Evolutionary conservation across 2,888 invertebrate genomes (phyloP).

Genomic region (Tetranychus piercei): DNA sequence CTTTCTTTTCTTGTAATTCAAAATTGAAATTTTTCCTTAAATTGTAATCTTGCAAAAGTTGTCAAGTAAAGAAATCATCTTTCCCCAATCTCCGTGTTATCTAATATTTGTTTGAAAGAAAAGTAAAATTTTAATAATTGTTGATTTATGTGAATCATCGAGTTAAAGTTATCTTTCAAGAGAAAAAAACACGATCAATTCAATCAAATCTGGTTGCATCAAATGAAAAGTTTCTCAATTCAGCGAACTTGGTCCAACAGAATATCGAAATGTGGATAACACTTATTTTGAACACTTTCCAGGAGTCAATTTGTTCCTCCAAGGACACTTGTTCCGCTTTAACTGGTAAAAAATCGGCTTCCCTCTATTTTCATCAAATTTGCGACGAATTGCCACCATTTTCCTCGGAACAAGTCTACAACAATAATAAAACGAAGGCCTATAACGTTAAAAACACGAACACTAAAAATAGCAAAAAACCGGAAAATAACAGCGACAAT

Average conservation of each 20-base stretch:
- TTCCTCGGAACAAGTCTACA: not conserved
- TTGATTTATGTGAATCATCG: not conserved
- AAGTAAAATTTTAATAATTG: not conserved
- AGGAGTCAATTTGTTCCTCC: constrained; percentile 10
- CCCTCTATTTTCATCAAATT: not conserved
- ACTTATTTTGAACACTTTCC: constrained; percentile 7
- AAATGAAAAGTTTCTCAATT: not conserved
- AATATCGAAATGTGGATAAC: constrained; percentile 12
- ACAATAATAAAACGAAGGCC: not conserved
- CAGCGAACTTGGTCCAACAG: not conserved
- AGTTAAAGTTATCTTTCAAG: not conserved
- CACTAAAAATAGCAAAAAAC: not conserved
- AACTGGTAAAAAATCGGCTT: not conserved
- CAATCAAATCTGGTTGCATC: not conserved
- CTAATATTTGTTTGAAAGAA: not conserved
- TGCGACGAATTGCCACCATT: not conserved
- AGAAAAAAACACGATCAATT: not conserved
- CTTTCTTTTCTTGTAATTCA: no score
- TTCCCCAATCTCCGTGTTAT: no score
- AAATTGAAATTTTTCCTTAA: no score
- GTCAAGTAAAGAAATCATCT: not conserved
- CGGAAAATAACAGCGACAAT: not conserved
- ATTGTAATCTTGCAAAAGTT: not conserved
- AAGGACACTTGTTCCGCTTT: not conserved
- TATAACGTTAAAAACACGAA: not conserved